Evolutionary conservation across 2,888 invertebrate genomes (phyloP), one percentile per base, ranked within the genome.

Genomic region (Tuberolachnus salignus): DNA sequence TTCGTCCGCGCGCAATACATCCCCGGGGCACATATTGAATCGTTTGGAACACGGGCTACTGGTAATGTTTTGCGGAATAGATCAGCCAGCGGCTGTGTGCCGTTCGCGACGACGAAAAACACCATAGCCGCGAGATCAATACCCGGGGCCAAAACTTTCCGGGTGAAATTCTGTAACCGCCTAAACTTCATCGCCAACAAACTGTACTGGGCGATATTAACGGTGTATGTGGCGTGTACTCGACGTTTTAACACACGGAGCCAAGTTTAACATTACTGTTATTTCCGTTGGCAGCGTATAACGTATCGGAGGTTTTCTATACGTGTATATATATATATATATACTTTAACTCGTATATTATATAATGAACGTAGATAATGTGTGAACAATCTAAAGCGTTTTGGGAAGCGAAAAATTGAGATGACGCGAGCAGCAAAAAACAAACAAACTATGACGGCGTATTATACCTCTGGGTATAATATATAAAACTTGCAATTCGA

Each of bases 201-300:
- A 75, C 57, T 55, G 46, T 63, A 67, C 13, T 55, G 34, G 46
- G 46, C 66, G 46, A 66, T 74, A 64, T 73, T 72, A 61, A 72
- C 61, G 73, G 51, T 66, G 66, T 75, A 66, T 74, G 55, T 57
- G 23, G 75, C 66, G 26, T 75, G 75, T 75, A 63, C 75, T 75
- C 57, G 75, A 75, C 75, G 57, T 75, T 66, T 67, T 67, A 67
- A 75, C 66, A 64, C 53, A 46, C 46, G 23, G 75, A 55, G 75
- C 75, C 75, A 75, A 75, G 75, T 75, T 75, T 75, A 74, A 74
- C 64, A 74, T 74, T 74, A 66, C 57, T 66, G 66, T 75, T 66
- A 75, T 75, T 66, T 75, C 57, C 57, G 66, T 75, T 75, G 66
- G 57, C 57, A 75, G 67, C 26, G 46, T 66, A 34, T 34, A 19